A percentile compares a stretch with the other conserved stretches of the same genome.
phyloP scores from a whole-genome alignment of 2,888 invertebrate genomes.

The Phoronis australis region DNA sequence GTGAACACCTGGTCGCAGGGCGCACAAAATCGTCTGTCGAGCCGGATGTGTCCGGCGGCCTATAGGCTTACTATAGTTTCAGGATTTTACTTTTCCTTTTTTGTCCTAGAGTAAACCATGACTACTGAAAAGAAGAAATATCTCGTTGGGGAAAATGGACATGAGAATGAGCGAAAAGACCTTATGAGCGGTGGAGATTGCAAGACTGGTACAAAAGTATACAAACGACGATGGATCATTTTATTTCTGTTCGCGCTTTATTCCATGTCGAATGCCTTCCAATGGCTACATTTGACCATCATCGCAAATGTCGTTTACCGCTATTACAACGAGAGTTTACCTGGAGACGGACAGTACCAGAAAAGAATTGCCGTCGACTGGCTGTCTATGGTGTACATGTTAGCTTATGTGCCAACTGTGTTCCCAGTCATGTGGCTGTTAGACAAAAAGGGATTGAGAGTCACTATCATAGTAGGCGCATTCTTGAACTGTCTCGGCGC shows the following conservation, averaged over 20 bases:
- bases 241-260: constrained; percentile 80
- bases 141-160: no score
- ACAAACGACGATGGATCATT: constrained; percentile 71
- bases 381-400: constrained; percentile 98
- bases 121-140: no score
- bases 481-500: constrained; percentile 70
- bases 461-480: constrained; percentile 35
- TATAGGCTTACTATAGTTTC: no score
- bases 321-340: constrained; percentile 55
- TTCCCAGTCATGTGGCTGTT: constrained; percentile 95
- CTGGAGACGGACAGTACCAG: constrained; percentile 30
- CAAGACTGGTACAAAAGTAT: neutral
- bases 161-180: no score
- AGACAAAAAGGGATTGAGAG: constrained; percentile 69
- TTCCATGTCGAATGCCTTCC: constrained; percentile 87
- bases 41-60: no score
- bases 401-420: constrained; percentile 92
- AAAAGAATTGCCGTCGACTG: constrained; percentile 70
- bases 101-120: no score
- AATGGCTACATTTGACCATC: constrained; percentile 96
- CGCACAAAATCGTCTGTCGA: no score
- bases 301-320: constrained; percentile 72
- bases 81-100: no score
- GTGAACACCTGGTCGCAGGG: no score
- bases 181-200: no score